Percentiles rank a stretch among this genome's conserved stretches.
Evolutionary conservation across 2,797 vertebrate genomes (phyloP).

Genomic region (Echeneis naucrates): DNA sequence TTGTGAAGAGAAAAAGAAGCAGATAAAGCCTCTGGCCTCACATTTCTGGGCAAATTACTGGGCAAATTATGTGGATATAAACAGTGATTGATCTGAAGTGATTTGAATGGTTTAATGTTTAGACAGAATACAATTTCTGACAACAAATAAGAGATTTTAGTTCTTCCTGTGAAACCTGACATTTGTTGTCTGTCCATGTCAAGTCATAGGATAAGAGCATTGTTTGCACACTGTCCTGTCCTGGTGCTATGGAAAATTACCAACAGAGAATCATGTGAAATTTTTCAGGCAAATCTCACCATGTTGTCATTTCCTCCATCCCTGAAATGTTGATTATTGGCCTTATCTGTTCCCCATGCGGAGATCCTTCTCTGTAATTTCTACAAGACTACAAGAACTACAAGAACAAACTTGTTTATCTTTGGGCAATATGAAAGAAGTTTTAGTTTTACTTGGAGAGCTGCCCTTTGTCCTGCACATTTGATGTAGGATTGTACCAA

Average conservation of each 20-base stretch:
- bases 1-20: slow-evolving; percentile 19
- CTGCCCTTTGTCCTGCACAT: slow-evolving; percentile 3
- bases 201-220: not conserved
- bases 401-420: not conserved
- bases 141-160: slow-evolving; percentile 1
- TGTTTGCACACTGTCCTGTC: not conserved
- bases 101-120: not conserved
- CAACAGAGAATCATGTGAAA: not conserved
- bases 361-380: slow-evolving; percentile 15
- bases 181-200: not conserved
- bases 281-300: slow-evolving; percentile 14
- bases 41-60: slow-evolving; percentile 5
- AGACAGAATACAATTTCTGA: not conserved
- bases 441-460: not conserved
- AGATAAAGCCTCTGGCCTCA: slow-evolving; percentile 5
- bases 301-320: not conserved
- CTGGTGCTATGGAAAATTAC: not conserved
- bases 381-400: slow-evolving; percentile 19
- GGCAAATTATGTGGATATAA: no score
- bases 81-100: not conserved
- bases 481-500: not conserved
- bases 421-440: slow-evolving; percentile 11
- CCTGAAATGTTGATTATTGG: slow-evolving; percentile 15
- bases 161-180: not conserved
- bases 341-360: slow-evolving; percentile 16